A percentile compares a stretch with the other conserved stretches of the same genome.
Conservation (phyloP, 2,888 invertebrate genomes). For the Caenorhabditis uteleia region DNA sequence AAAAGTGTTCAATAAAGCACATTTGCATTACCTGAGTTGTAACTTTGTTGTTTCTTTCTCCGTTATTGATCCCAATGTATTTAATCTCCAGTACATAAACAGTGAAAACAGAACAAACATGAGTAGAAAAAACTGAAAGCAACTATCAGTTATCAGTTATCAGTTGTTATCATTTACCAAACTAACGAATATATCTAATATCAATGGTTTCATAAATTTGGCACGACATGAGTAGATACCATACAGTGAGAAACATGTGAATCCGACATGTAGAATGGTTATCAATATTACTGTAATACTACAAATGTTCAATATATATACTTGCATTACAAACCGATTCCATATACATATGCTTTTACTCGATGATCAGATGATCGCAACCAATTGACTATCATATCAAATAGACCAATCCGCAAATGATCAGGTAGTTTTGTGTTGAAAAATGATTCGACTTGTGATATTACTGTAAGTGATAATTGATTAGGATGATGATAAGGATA, state of each 20-base stretch:
- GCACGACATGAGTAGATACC: slow-evolving; percentile 54
- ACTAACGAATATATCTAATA: slow-evolving; percentile 46
- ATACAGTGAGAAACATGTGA: slow-evolving; percentile 48
- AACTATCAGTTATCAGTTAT: neutral
- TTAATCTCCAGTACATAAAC: slow-evolving; percentile 43
- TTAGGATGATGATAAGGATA: neutral
- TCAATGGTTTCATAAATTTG: slow-evolving; percentile 49
- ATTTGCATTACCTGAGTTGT: slow-evolving; percentile 42
- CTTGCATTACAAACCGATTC: slow-evolving; percentile 14
- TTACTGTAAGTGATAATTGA: slow-evolving; percentile 16
- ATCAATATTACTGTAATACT: slow-evolving; percentile 37
- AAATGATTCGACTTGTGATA: slow-evolving; percentile 37
- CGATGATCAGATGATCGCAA: slow-evolving; percentile 20
- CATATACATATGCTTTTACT: slow-evolving; percentile 28
- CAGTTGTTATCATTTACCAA: slow-evolving; percentile 21
- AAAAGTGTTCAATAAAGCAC: neutral
- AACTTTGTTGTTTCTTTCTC: slow-evolving; percentile 47
- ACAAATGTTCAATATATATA: neutral
- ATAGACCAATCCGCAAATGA: slow-evolving; percentile 11
- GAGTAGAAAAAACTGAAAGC: slow-evolving; percentile 41
- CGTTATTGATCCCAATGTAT: slow-evolving; percentile 35
- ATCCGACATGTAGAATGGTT: slow-evolving; percentile 42
- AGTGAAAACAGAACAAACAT: slow-evolving; percentile 43
- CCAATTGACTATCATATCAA: slow-evolving; percentile 20
- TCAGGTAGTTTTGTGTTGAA: slow-evolving; percentile 32